Evolutionary conservation across 1,140 invertebrate species (phyloP), one percentile per base, ranked within the genome.

Genomic region (Bombus pascuorum): DNA sequence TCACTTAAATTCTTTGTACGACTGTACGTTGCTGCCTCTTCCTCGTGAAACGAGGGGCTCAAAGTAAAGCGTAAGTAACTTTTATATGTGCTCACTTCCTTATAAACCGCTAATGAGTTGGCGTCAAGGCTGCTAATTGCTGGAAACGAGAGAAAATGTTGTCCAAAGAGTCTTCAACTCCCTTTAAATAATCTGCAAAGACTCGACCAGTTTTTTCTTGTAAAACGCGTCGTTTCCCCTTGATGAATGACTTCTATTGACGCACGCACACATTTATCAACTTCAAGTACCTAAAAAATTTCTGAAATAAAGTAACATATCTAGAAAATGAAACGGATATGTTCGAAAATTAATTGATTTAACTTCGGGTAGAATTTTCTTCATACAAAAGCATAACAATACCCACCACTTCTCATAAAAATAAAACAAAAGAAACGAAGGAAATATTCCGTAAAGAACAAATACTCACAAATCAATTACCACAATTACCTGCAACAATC

Each of bases 51-150:
- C 53, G 74, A 78, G 32, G 32, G 66, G 47, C 81, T 78, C 79
- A 68, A 65, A 80, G 75, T 65, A 76, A 89, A 82, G 70, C 68
- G 84, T 32, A 42, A 77, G 57, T 89, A 86, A 86, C 87, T 89
- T 89, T 89, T 89, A 86, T 86, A 76, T 75, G 73, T 83, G 77
- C 78, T 73, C 34, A 34, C 83, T 79, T 75, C 65, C 76, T 89
- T 86, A 89, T 83, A 86, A 89, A 89, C 78, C 83, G 62, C 65
- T 89, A 89, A 89, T 76, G 87, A 89, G 88, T 75, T 86, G 71
- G 68, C 83, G 68, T 78, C 68, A 68, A 74, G 66, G 73, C 79
- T 74, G 80, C 80, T 88, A 89, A 89, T 89, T 85, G 70, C 78
- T 65, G 68, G 73, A 78, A 78, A 81, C 68, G 53, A 77, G 73